Evolutionary conservation across 2,797 vertebrate species (phyloP), one percentile per base, ranked within the genome.

Genomic region (Malacoraja senta): DNA sequence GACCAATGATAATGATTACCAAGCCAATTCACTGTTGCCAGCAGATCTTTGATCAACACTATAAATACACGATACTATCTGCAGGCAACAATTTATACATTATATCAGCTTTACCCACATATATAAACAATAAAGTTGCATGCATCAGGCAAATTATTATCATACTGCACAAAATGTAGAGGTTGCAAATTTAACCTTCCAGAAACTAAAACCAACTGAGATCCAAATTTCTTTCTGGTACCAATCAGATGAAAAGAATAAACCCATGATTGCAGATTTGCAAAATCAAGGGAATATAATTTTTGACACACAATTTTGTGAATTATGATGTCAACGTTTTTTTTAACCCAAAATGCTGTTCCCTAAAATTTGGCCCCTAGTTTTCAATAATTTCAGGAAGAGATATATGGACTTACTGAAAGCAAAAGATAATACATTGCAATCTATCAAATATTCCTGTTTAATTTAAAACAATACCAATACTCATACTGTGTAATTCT

Each of bases 401-500:
- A 86, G 65, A 63, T 88, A 88, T 68, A 35, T 68, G 44, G 13
- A 71, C 72, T 92, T 29, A 76, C 0, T 53, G 90, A 92, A 76
- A 92, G 90, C 35, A 53, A 92, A 76, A 17, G 10, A 92, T 26
- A 10, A 0, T 44, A 53, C 32, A 92, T 21, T 26, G 26, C 13
- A 72, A 76, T 92, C 35, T 92, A 53, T 92, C 90, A 92, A 76
- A 72, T 26, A 92, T 74, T 92, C 71, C 74, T 53, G 44, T 53
- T 74, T 74, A 74, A 92, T 92, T 91, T 38, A 74, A 74, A 91
- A 88, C 84, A 88, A 91, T 91, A 91, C 21, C 38, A 74, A 44
- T 38, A 44, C 19, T 2, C 38, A 29, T 76, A 68, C n/a, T 76
- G 90, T 74, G 72, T 76, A 92, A 92, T 44, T 74, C 38, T 53